Evolutionary conservation across 2,888 invertebrate species (phyloP).

Genomic region (Allophyes oxyacanthae): DNA sequence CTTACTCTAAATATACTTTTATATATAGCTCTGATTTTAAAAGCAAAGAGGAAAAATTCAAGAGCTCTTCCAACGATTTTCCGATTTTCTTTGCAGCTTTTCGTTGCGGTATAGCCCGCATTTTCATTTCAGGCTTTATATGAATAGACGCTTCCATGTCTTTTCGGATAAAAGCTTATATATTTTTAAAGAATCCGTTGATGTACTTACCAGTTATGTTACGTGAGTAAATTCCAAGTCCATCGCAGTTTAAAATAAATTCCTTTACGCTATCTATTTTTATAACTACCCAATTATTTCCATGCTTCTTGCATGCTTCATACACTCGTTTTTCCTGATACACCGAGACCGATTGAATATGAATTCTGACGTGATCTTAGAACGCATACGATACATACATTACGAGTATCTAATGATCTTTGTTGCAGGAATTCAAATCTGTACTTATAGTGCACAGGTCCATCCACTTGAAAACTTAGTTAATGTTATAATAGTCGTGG

Average conservation of each 20-base stretch:
- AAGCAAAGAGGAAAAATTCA: not conserved
- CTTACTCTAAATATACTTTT: not conserved
- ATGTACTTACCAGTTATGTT: not conserved
- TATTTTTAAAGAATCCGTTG: too few species aligned
- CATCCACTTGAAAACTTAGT: constrained; percentile 7
- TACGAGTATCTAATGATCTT: constrained; percentile 6
- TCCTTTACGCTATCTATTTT: not conserved
- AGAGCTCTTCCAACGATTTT: not conserved
- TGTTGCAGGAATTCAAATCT: constrained; percentile 8
- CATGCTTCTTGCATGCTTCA: constrained; percentile 12
- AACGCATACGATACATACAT: constrained; percentile 10
- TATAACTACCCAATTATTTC: constrained; percentile 1
- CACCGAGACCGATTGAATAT: constrained; percentile 17
- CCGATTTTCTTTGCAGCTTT: constrained; percentile 9
- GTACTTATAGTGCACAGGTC: constrained; percentile 27
- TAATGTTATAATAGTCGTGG: constrained; percentile 13
- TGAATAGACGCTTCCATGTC: not conserved
- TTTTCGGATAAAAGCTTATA: too few species aligned
- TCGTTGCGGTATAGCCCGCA: not conserved
- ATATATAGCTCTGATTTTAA: constrained; percentile 8
- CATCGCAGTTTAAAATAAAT: not conserved
- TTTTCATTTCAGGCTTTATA: constrained; percentile 6
- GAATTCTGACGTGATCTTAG: constrained; percentile 15
- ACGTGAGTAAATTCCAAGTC: not conserved
- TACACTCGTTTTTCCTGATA: constrained; percentile 19